Evolutionary conservation across 2,888 invertebrate species (phyloP).

Genomic region (Agrochola litura): DNA sequence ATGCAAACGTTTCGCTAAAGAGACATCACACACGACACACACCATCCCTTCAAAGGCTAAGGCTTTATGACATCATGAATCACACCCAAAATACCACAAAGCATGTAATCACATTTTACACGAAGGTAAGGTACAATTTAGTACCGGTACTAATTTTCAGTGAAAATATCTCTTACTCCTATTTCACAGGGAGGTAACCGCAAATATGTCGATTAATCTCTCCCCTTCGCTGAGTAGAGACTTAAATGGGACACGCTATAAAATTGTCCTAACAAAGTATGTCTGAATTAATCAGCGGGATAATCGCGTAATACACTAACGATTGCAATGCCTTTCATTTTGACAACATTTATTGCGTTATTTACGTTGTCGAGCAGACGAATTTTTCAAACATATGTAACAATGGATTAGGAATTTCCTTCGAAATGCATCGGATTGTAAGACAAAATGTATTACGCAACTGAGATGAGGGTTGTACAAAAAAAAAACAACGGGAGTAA

Average conservation of each 20-base stretch:
- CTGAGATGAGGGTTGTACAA: no score
- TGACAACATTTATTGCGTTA: no score
- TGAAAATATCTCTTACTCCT: conserved; percentile 41
- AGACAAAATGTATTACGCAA: no score
- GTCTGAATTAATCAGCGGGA: conserved; percentile 6
- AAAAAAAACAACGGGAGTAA: no score
- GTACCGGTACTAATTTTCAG: conserved; percentile 45
- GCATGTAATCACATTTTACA: conserved; percentile 39
- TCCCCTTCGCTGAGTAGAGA: neutral
- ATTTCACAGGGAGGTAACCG: conserved; percentile 23
- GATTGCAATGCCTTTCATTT: no score
- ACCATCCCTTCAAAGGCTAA: conserved; percentile 24
- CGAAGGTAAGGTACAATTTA: conserved; percentile 50
- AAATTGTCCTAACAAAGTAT: conserved; percentile 12
- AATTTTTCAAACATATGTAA: no score
- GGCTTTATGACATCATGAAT: conserved; percentile 44
- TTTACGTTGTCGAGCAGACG: no score
- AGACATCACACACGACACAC: conserved; percentile 1
- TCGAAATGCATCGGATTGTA: no score
- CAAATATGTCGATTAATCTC: conserved; percentile 53
- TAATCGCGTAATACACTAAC: no score
- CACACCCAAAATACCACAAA: conserved; percentile 25
- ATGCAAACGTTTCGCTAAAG: neutral
- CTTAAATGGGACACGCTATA: conserved; percentile 14
- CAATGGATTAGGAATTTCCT: no score